Evolutionary conservation across 1,140 invertebrate species (phyloP).

Genomic region (Plutomurus gul): DNA sequence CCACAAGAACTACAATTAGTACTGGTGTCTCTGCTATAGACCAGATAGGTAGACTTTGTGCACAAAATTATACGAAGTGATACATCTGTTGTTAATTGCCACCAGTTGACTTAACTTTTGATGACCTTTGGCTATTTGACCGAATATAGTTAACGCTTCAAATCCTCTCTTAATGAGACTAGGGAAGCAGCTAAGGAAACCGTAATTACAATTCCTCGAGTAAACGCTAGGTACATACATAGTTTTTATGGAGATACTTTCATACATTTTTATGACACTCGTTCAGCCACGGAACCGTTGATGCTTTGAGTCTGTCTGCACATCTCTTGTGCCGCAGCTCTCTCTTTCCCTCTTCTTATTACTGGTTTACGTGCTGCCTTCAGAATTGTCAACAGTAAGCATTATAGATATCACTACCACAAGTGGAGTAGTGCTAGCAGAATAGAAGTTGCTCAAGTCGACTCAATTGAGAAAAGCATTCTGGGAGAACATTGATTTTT

Average conservation of each 20-base stretch:
- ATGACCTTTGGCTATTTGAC: slow-evolving; percentile 15
- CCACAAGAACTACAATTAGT: too few species aligned
- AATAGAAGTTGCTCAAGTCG: neutral
- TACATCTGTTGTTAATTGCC: slow-evolving; percentile 17
- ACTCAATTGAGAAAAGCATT: neutral
- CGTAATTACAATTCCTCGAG: neutral
- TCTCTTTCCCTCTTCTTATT: too few species aligned
- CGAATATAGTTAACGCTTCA: neutral
- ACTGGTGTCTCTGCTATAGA: too few species aligned
- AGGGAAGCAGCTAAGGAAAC: neutral
- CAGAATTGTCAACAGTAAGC: too few species aligned
- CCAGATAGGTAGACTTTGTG: too few species aligned
- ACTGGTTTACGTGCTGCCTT: too few species aligned
- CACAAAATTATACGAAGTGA: too few species aligned
- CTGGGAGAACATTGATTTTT: neutral
- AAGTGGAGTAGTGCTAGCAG: too few species aligned
- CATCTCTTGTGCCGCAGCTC: neutral
- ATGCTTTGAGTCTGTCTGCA: neutral
- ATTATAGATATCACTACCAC: too few species aligned
- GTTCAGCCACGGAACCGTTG: neutral
- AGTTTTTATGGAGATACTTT: neutral
- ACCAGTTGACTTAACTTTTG: neutral
- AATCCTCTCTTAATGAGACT: neutral
- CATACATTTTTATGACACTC: neutral
- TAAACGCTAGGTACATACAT: neutral